A percentile compares a stretch with the other conserved stretches of the same genome.
phyloP scores from a whole-genome alignment of 2,797 vertebrate species.

The Sebastolobus alascanus region DNA sequence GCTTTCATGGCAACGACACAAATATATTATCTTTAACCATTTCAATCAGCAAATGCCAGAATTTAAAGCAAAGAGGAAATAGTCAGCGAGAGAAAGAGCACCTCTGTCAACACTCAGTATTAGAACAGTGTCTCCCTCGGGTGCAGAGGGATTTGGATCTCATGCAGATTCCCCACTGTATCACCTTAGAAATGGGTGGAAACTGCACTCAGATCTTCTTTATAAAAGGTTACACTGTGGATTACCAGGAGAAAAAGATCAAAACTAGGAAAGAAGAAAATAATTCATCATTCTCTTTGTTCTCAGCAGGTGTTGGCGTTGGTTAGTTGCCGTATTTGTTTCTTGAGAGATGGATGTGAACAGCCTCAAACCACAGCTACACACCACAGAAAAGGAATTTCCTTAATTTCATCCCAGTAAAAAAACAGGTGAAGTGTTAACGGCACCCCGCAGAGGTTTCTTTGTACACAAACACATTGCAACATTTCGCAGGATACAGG shows the following conservation, averaged over 20 bases:
- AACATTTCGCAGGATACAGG: background rate
- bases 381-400: slow-evolving; percentile 1
- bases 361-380: slow-evolving; percentile 26
- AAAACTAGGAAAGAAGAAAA: slow-evolving; percentile 19
- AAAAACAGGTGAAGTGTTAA: slow-evolving; percentile 24
- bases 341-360: slow-evolving; percentile 7
- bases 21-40: background rate
- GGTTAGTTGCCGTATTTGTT: slow-evolving; percentile 17
- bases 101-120: background rate
- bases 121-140: background rate
- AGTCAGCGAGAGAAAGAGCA: background rate
- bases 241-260: slow-evolving; percentile 14
- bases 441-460: slow-evolving; percentile 14
- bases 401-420: slow-evolving; percentile 23
- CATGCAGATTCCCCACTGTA: background rate
- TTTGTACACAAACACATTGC: slow-evolving; percentile 22
- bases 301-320: slow-evolving; percentile 20
- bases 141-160: background rate
- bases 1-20: background rate
- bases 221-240: background rate
- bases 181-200: slow-evolving; percentile 7
- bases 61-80: slow-evolving; percentile 8
- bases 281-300: slow-evolving; percentile 31
- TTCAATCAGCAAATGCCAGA: background rate
- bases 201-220: background rate